phyloP scores from a whole-genome alignment of 2,797 vertebrate genomes.

The Silurus lanzhouensis region DNA sequence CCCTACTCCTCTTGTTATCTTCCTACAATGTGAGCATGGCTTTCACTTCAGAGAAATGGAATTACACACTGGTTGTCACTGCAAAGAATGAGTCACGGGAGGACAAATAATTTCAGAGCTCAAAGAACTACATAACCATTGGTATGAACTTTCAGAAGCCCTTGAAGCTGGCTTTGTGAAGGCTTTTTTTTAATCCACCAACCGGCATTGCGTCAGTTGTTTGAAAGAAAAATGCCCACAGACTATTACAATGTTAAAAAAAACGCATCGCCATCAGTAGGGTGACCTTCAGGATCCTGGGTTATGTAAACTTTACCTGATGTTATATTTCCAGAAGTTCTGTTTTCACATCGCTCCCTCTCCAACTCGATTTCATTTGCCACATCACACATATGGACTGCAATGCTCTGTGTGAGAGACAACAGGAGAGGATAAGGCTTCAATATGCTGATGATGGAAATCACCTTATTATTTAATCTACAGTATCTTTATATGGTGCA shows the following conservation, averaged over 20 bases:
- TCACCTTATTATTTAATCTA: not conserved
- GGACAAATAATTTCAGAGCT: slow-evolving; percentile 44
- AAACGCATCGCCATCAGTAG: not conserved
- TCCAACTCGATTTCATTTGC: slow-evolving; percentile 75
- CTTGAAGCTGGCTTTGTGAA: slow-evolving; percentile 22
- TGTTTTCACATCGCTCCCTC: slow-evolving; percentile 72
- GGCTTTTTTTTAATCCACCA: slow-evolving; percentile 33
- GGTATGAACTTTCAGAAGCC: slow-evolving; percentile 36
- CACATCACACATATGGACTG: slow-evolving; percentile 77
- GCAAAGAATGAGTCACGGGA: slow-evolving; percentile 42
- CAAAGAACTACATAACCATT: slow-evolving; percentile 31
- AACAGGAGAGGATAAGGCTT: slow-evolving; percentile 18
- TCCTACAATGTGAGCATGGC: slow-evolving; percentile 31
- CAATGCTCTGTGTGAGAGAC: slow-evolving; percentile 62
- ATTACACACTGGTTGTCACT: slow-evolving; percentile 42
- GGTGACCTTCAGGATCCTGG: slow-evolving; percentile 11
- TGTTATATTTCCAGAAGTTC: slow-evolving; percentile 72
- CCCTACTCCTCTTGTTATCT: slow-evolving; percentile 32
- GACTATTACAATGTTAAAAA: slow-evolving; percentile 22
- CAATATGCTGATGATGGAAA: not conserved
- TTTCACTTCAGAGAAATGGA: slow-evolving; percentile 51
- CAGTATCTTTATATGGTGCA: not conserved
- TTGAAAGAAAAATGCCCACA: slow-evolving; percentile 33
- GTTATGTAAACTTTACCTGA: slow-evolving; percentile 68
- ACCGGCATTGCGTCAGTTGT: slow-evolving; percentile 10